Evolutionary conservation across 2,888 invertebrate species (phyloP).

Genomic region (Biston stratarius): DNA sequence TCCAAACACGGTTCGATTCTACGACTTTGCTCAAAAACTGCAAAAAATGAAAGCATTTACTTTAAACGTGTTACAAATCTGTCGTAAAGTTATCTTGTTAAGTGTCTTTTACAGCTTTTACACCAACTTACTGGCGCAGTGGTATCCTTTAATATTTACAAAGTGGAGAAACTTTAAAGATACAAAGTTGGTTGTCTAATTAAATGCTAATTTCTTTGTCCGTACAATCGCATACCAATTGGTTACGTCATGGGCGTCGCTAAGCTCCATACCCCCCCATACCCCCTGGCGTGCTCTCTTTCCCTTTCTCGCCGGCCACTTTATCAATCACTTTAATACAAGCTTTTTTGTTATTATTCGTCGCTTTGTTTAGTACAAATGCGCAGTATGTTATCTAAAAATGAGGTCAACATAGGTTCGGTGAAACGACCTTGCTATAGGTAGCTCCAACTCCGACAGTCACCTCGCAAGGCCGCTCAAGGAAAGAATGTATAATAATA

Average conservation of each 20-base stretch:
- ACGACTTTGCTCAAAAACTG: not conserved
- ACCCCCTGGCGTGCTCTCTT: constrained; percentile 44
- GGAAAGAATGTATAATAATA: constrained; percentile 40
- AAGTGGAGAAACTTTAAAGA: constrained; percentile 35
- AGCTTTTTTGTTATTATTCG: constrained; percentile 38
- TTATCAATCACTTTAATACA: constrained; percentile 71
- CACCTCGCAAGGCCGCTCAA: constrained; percentile 46
- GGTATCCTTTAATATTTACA: constrained; percentile 24
- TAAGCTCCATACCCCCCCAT: constrained; percentile 46
- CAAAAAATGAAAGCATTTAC: constrained; percentile 1
- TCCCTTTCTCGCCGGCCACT: constrained; percentile 52
- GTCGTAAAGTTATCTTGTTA: constrained; percentile 17
- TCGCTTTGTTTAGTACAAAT: constrained; percentile 46
- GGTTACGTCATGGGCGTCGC: constrained; percentile 76
- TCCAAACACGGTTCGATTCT: not conserved
- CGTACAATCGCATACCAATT: constrained; percentile 74
- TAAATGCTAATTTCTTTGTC: constrained; percentile 67
- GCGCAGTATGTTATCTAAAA: constrained; percentile 53
- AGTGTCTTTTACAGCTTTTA: constrained; percentile 23
- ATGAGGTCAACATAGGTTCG: constrained; percentile 58
- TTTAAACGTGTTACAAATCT: constrained; percentile 17
- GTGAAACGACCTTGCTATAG: constrained; percentile 52
- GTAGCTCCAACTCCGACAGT: constrained; percentile 38
- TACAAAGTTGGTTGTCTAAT: constrained; percentile 47
- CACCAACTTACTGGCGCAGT: constrained; percentile 5